phyloP scores from a whole-genome alignment of 1,140 invertebrate species.

The Bombus superbus region DNA sequence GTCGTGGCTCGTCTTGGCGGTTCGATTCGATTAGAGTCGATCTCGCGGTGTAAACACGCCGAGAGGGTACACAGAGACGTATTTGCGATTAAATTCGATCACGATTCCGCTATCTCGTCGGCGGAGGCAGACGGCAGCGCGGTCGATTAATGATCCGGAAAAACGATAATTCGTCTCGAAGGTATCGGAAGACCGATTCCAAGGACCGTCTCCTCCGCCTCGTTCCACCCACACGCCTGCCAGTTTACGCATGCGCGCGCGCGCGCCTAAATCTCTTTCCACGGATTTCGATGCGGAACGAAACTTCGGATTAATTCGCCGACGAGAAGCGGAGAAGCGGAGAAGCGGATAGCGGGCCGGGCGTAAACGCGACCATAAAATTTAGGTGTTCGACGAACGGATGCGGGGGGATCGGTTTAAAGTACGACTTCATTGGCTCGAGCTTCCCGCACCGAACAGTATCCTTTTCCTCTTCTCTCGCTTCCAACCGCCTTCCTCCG shows the following conservation, averaged over 20 bases:
- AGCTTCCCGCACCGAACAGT: neutral
- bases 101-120: conserved; percentile 65
- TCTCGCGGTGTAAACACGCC: conserved; percentile 66
- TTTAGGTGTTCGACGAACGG: conserved; percentile 1
- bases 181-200: conserved; percentile 38
- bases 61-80: conserved; percentile 61
- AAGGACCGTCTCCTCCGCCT: neutral
- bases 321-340: neutral
- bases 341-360: neutral
- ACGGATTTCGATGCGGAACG: conserved; percentile 43
- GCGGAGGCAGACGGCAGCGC: conserved; percentile 41
- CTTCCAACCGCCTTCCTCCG: too few species aligned
- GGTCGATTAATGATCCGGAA: conserved; percentile 77
- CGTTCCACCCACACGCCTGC: conserved; percentile 15
- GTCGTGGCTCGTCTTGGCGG: conserved; percentile 10
- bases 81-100: conserved; percentile 80
- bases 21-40: conserved; percentile 66
- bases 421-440: conserved; percentile 20
- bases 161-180: conserved; percentile 67
- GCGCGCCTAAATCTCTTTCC: conserved; percentile 24
- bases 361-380: conserved; percentile 41
- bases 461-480: neutral
- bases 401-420: neutral
- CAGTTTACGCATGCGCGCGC: conserved; percentile 8
- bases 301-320: conserved; percentile 55